Evolutionary conservation across 2,888 invertebrate genomes (phyloP).

Genomic region (Branchellion lobata): DNA sequence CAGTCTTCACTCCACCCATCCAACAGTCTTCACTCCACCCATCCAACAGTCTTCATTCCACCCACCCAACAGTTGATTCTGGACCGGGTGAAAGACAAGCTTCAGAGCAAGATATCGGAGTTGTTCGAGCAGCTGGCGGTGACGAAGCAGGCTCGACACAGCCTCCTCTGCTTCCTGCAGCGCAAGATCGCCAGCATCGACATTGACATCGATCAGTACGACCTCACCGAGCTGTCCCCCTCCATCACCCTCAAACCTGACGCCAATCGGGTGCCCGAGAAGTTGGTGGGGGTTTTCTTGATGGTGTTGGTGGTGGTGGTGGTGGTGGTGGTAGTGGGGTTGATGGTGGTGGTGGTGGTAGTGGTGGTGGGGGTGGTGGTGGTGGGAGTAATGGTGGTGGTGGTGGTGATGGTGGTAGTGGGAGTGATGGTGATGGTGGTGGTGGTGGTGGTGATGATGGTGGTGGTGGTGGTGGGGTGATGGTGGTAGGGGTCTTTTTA

Average conservation of each 20-base stretch:
- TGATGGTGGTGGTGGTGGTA: not conserved
- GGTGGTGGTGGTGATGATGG: too few species aligned
- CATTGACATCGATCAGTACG: conserved; percentile 45
- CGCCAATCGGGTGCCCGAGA: conserved; percentile 36
- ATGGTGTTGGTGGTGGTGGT: not conserved
- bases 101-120: conserved; percentile 39
- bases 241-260: conserved; percentile 39
- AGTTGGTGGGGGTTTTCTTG: conserved; percentile 11
- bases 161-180: conserved; percentile 8
- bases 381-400: too few species aligned
- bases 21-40: too few species aligned
- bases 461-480: too few species aligned
- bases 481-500: too few species aligned
- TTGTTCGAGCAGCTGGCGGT: conserved; percentile 34
- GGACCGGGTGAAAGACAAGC: conserved; percentile 11
- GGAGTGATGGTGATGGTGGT: too few species aligned
- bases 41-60: not conserved
- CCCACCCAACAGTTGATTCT: not conserved
- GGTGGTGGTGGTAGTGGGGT: not conserved
- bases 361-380: not conserved
- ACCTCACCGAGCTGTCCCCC: conserved; percentile 36
- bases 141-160: conserved; percentile 25
- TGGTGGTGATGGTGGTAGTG: too few species aligned
- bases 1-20: too few species aligned
- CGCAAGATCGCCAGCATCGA: conserved; percentile 35